Conservation (phyloP, 2,113 vertebrate species). For the Megalops atlanticus region DNA sequence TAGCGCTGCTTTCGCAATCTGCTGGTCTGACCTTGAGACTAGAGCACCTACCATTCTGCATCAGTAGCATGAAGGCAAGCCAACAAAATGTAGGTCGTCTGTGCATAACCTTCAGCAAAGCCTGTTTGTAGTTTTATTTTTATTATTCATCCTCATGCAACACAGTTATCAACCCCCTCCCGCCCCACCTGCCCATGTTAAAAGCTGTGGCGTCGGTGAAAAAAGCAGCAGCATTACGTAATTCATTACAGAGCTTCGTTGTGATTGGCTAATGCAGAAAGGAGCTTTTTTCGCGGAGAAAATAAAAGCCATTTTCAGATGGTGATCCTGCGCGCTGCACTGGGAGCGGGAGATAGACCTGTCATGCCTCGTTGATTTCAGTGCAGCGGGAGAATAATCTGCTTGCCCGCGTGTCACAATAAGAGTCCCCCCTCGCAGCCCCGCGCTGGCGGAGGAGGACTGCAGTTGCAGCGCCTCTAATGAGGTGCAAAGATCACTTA, state of each 20-base stretch:
- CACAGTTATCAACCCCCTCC: neutral
- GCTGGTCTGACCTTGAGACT: conserved; percentile 16
- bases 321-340: conserved; percentile 31
- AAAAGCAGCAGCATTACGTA: conserved; percentile 46
- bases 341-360: conserved; percentile 43
- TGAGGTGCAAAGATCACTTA: conserved; percentile 26
- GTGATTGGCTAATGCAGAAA: conserved; percentile 40
- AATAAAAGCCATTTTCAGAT: conserved; percentile 41
- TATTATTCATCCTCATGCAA: conserved; percentile 47
- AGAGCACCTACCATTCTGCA: neutral
- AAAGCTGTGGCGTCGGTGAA: conserved; percentile 7
- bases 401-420: conserved; percentile 46
- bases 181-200: conserved; percentile 25
- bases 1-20: neutral
- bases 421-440: conserved; percentile 39
- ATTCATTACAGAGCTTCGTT: conserved; percentile 33
- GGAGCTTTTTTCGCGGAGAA: conserved; percentile 26
- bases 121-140: conserved; percentile 44
- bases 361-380: conserved; percentile 54
- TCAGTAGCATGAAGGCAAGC: neutral
- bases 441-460: neutral
- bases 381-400: conserved; percentile 47
- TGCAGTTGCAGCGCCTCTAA: conserved; percentile 19
- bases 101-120: conserved; percentile 33
- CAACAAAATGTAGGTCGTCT: conserved; percentile 10